Evolutionary conservation across 2,888 invertebrate genomes (phyloP).

Genomic region (Laothoe populi): DNA sequence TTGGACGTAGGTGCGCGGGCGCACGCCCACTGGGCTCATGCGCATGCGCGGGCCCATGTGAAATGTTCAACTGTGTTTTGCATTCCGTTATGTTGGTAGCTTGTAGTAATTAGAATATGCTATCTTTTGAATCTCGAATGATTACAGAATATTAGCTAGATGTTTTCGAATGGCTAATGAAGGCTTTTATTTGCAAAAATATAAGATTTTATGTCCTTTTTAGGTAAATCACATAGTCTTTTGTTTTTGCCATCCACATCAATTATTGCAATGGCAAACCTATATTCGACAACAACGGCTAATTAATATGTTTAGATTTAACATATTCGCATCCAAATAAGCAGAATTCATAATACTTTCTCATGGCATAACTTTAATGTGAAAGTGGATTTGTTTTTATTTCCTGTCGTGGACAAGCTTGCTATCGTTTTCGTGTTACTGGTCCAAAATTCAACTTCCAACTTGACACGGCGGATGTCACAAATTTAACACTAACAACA

Average conservation of each 20-base stretch:
- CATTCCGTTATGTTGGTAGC: slow-evolving; percentile 22
- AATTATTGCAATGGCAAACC: too few species aligned
- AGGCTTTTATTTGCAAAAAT: background rate
- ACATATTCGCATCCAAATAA: too few species aligned
- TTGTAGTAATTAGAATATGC: slow-evolving; percentile 23
- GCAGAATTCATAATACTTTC: slow-evolving; percentile 40
- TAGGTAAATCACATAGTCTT: too few species aligned
- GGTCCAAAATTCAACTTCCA: slow-evolving; percentile 55
- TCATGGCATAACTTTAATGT: slow-evolving; percentile 45
- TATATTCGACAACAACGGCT: too few species aligned
- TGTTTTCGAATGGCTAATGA: background rate
- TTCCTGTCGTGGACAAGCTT: slow-evolving; percentile 49
- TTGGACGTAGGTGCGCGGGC: slow-evolving; percentile 22
- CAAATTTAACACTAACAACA: slow-evolving; percentile 43
- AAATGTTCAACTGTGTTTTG: slow-evolving; percentile 22
- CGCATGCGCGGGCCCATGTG: slow-evolving; percentile 19
- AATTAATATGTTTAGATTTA: too few species aligned
- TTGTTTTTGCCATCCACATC: too few species aligned
- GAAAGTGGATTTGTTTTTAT: slow-evolving; percentile 53
- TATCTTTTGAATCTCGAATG: slow-evolving; percentile 9
- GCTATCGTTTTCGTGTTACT: slow-evolving; percentile 42
- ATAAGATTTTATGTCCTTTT: background rate
- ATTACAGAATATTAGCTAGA: slow-evolving; percentile 14
- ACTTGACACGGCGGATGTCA: slow-evolving; percentile 62
- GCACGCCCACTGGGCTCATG: slow-evolving; percentile 18